Conservation (phyloP, 2,113 vertebrate species). For the Syngnathus scovelli region DNA sequence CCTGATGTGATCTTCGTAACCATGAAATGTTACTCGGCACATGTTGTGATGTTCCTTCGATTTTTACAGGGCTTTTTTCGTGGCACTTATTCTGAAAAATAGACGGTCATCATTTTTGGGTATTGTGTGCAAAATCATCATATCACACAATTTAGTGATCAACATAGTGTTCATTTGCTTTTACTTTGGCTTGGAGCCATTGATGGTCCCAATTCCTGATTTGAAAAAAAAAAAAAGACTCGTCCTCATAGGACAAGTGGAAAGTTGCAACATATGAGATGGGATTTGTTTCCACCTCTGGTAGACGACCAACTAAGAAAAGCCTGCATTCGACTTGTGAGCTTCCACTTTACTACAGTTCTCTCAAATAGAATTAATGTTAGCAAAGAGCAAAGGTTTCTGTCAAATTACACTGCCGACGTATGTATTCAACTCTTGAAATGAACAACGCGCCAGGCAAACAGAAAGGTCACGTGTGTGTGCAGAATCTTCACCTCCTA, state of each 20-base stretch:
- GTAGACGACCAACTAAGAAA: background rate
- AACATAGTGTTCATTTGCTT: background rate
- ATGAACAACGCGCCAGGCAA: conserved; percentile 22
- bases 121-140: background rate
- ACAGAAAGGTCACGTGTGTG: conserved; percentile 21
- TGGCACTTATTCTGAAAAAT: background rate
- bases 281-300: background rate
- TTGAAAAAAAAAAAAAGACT: background rate
- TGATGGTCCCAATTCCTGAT: background rate
- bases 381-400: conserved; percentile 1
- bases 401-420: conserved; percentile 44
- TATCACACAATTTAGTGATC: background rate
- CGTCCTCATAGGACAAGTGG: background rate
- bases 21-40: background rate
- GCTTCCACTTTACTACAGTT: background rate
- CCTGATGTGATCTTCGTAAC: no score
- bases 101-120: background rate
- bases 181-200: background rate
- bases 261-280: background rate
- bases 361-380: background rate
- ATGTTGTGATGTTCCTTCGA: background rate
- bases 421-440: conserved; percentile 57
- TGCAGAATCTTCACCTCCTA: background rate
- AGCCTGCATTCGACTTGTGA: background rate
- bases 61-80: background rate